Percentiles rank a stretch among this genome's conserved stretches.
Conservation (phyloP, 2,113 vertebrate species). For the Orientallactaga bullata region DNA sequence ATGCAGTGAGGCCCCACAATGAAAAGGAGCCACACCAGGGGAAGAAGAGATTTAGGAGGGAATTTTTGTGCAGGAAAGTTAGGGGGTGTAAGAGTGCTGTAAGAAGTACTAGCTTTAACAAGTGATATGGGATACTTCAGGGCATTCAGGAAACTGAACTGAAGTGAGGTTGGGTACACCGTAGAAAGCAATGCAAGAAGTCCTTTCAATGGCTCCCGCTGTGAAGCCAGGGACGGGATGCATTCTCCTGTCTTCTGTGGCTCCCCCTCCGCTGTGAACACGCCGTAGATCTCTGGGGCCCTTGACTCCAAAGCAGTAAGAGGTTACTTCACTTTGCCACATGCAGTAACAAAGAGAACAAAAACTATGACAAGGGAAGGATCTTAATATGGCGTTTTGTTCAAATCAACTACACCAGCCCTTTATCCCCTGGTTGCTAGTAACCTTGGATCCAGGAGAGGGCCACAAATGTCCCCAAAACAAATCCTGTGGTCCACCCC, state of each 20-base stretch:
- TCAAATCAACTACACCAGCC: not conserved
- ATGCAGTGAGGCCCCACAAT: not conserved
- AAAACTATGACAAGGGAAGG: not conserved
- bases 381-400: not conserved
- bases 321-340: not conserved
- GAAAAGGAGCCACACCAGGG: no score
- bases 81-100: not conserved
- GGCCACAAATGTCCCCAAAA: not conserved
- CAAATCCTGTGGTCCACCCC: not conserved
- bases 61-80: not conserved
- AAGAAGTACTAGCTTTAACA: not conserved
- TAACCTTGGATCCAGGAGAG: not conserved
- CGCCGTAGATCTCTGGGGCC: not conserved
- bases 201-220: not conserved
- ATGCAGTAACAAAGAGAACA: not conserved
- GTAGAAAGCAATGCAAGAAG: not conserved
- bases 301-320: not conserved
- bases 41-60: not conserved
- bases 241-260: not conserved
- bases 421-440: not conserved
- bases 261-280: not conserved
- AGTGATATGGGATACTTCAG: not conserved
- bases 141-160: not conserved
- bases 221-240: not conserved
- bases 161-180: not conserved